phyloP scores from a whole-genome alignment of 2,888 invertebrate species.

The Anaspis maculata region DNA sequence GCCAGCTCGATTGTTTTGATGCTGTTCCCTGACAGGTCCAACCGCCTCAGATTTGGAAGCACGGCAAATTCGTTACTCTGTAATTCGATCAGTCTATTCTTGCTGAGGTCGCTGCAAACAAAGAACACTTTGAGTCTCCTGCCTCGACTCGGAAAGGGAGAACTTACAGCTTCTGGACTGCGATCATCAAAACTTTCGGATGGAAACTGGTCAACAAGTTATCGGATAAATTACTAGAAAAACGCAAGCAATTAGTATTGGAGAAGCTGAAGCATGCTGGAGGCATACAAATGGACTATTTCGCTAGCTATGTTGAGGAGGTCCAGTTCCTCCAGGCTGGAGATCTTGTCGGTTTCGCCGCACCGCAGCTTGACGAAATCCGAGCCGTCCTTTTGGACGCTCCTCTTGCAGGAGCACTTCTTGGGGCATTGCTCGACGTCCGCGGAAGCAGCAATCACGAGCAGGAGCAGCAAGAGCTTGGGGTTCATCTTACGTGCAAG shows the following conservation, averaged over 20 bases:
- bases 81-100: slow-evolving; percentile 66
- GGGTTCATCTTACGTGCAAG: too few relatives aligned
- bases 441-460: background rate
- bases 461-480: too few relatives aligned
- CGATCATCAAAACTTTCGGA: slow-evolving; percentile 55
- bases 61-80: slow-evolving; percentile 68
- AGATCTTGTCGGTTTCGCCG: slow-evolving; percentile 51
- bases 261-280: slow-evolving; percentile 3
- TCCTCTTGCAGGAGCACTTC: slow-evolving; percentile 50
- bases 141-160: background rate
- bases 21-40: slow-evolving; percentile 64
- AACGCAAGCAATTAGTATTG: slow-evolving; percentile 4
- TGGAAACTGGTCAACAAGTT: slow-evolving; percentile 53
- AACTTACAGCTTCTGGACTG: slow-evolving; percentile 63
- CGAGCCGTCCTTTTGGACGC: slow-evolving; percentile 44
- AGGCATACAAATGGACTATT: slow-evolving; percentile 57
- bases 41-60: slow-evolving; percentile 58
- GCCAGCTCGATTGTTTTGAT: slow-evolving; percentile 59
- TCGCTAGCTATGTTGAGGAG: slow-evolving; percentile 52
- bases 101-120: slow-evolving; percentile 65
- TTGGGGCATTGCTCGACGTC: slow-evolving; percentile 18
- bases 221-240: slow-evolving; percentile 57
- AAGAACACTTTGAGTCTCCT: slow-evolving; percentile 4
- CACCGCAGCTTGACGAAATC: slow-evolving; percentile 56
- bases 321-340: slow-evolving; percentile 54